phyloP scores from a whole-genome alignment of 2,888 invertebrate genomes.

The Spilosoma lubricipeda region DNA sequence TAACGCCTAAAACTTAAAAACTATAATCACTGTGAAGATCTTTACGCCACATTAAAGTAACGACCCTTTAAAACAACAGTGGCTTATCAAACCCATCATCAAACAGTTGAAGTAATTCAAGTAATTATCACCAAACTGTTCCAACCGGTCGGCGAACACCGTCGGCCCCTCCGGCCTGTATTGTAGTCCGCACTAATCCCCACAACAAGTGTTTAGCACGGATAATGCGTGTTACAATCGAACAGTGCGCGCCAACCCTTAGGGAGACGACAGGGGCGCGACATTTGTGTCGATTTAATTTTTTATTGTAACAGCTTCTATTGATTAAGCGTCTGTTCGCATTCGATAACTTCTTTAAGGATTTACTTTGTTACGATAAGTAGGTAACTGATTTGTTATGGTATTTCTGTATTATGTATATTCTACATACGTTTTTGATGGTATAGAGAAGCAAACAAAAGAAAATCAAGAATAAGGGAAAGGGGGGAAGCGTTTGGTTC shows the following conservation, averaged over 20 bases:
- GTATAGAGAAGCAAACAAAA: no score
- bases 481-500: no score
- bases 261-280: constrained; percentile 33
- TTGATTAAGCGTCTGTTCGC: constrained; percentile 42
- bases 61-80: constrained; percentile 29
- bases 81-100: constrained; percentile 32
- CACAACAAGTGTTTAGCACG: constrained; percentile 49
- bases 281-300: constrained; percentile 48
- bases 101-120: constrained; percentile 43
- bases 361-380: neutral
- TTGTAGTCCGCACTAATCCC: constrained; percentile 43
- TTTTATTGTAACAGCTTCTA: constrained; percentile 46
- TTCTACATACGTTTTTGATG: no score
- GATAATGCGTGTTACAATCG: constrained; percentile 38
- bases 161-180: constrained; percentile 20
- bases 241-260: constrained; percentile 37
- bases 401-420: no score
- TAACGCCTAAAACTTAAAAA: neutral
- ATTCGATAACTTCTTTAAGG: constrained; percentile 4
- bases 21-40: neutral
- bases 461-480: no score
- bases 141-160: constrained; percentile 12
- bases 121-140: constrained; percentile 48
- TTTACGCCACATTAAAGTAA: neutral
- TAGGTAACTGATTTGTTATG: neutral